phyloP scores from a whole-genome alignment of 2,113 vertebrate genomes.

The Erpornis zantholeuca region DNA sequence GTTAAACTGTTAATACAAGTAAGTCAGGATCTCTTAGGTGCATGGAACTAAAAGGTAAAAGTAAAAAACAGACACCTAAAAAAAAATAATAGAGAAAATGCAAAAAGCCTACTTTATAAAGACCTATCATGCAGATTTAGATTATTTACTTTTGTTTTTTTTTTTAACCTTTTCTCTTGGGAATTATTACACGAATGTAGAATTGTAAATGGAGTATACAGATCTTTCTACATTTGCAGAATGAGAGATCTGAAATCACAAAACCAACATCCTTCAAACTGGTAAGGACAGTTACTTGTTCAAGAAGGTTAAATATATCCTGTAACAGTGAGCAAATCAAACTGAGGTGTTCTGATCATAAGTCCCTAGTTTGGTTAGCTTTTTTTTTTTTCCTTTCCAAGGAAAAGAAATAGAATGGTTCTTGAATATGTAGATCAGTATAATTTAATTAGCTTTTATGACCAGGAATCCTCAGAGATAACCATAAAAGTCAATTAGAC shows the following conservation, averaged over 20 bases:
- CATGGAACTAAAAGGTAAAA: neutral
- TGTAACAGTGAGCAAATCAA: neutral
- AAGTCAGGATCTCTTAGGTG: neutral
- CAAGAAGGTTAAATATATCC: neutral
- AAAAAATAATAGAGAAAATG: neutral
- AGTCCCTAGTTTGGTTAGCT: neutral
- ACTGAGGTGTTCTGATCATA: neutral
- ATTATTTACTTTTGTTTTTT: neutral
- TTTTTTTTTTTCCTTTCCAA: neutral
- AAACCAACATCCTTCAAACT: neutral
- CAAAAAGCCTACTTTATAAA: neutral
- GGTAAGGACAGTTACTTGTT: neutral
- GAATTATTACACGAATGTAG: neutral
- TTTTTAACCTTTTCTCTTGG: neutral
- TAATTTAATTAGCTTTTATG: constrained; percentile 79
- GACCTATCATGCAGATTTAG: neutral
- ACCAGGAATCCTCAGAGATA: constrained; percentile 70
- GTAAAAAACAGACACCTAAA: neutral
- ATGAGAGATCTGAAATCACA: neutral
- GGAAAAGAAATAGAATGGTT: constrained; percentile 32
- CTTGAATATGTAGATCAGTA: constrained; percentile 73
- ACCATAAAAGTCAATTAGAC: constrained; percentile 68
- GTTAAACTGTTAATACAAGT: neutral
- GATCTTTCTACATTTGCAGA: constrained; percentile 24
- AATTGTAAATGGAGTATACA: neutral